phyloP scores from a whole-genome alignment of 2,113 vertebrate genomes.

The Rana temporaria region DNA sequence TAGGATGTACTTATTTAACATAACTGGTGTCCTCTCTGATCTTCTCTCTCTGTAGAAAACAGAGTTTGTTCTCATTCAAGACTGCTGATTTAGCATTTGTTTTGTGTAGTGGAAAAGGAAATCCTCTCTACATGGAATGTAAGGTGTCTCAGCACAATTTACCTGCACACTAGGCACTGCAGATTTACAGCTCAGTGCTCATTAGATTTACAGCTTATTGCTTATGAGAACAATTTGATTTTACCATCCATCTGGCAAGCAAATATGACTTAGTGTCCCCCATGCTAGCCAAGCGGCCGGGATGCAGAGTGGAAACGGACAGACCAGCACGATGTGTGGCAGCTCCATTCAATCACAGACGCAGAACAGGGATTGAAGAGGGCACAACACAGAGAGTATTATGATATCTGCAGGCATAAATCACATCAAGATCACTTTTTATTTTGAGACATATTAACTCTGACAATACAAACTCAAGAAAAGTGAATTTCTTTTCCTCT shows the following conservation, averaged over 20 bases:
- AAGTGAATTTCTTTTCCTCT: background rate
- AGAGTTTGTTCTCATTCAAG: background rate
- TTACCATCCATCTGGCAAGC: constrained; percentile 45
- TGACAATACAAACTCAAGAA: constrained; percentile 18
- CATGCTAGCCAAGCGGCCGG: constrained; percentile 13
- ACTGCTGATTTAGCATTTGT: constrained; percentile 37
- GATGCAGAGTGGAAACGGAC: background rate
- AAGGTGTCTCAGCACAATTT: constrained; percentile 39
- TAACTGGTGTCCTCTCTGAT: too few relatives aligned
- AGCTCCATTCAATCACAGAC: background rate
- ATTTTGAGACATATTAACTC: constrained; percentile 11
- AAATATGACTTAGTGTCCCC: constrained; percentile 35
- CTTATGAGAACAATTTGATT: constrained; percentile 40
- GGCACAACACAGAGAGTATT: constrained; percentile 8
- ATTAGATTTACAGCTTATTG: constrained; percentile 26
- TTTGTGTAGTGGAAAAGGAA: background rate
- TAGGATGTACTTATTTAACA: too few relatives aligned
- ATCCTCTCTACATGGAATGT: constrained; percentile 1
- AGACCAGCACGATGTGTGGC: background rate
- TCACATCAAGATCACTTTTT: constrained; percentile 23
- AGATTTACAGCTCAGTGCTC: constrained; percentile 27
- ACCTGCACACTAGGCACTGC: background rate
- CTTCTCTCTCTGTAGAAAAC: background rate
- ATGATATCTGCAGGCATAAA: constrained; percentile 15
- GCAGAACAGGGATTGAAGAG: background rate